phyloP scores from a whole-genome alignment of 2,113 vertebrate genomes.

The Neopipo cinnamomea region DNA sequence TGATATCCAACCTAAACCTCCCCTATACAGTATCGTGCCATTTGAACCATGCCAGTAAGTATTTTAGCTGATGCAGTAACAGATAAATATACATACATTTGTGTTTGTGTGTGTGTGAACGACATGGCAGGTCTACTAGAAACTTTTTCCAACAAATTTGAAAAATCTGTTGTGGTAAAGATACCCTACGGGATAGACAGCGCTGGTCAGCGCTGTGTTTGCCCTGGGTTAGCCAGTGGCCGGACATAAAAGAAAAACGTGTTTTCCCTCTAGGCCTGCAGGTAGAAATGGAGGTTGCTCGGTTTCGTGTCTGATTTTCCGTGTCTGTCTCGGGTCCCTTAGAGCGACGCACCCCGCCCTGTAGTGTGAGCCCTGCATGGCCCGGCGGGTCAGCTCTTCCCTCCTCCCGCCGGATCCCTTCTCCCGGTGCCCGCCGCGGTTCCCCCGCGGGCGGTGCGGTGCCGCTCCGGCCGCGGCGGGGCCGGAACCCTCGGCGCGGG shows the following conservation, averaged over 20 bases:
- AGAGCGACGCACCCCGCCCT: not conserved
- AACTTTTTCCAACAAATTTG: not conserved
- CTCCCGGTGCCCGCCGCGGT: not conserved
- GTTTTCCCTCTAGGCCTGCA: not conserved
- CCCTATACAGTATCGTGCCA: not conserved
- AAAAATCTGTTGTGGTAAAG: too few relatives aligned
- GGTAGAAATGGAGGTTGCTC: not conserved
- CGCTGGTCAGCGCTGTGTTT: accelerated
- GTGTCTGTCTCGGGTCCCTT: accelerated
- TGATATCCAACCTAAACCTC: accelerated
- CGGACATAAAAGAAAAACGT: accelerated
- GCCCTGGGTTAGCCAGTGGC: not conserved
- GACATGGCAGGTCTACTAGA: not conserved
- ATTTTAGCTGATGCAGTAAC: not conserved
- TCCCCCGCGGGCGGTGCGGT: too few relatives aligned
- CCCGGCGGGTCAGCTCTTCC: too few relatives aligned
- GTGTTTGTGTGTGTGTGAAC: too few relatives aligned
- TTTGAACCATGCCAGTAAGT: not conserved
- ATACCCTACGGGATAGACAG: accelerated
- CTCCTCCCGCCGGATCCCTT: accelerated
- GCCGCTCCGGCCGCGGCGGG: too few relatives aligned
- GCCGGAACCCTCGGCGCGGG: not conserved
- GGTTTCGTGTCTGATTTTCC: not conserved
- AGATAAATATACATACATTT: too few relatives aligned
- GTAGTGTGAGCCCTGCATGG: accelerated